phyloP scores from a whole-genome alignment of 2,797 vertebrate species.

The Amblyopsis hoosieri region DNA sequence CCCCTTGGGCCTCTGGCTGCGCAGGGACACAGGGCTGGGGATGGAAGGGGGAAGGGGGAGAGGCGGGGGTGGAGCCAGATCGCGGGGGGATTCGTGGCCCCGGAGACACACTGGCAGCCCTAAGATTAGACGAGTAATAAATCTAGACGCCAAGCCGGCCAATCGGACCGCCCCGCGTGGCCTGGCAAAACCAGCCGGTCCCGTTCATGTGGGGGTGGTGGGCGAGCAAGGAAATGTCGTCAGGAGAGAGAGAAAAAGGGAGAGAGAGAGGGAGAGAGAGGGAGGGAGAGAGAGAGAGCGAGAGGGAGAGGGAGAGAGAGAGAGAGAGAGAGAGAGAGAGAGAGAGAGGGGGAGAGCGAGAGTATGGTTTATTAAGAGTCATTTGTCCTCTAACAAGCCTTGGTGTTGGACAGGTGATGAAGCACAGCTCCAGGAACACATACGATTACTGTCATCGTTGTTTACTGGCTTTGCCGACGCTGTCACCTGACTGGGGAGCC shows the following conservation, averaged over 20 bases:
- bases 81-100: slow-evolving; percentile 54
- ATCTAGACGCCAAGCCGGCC: slow-evolving; percentile 71
- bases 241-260: slow-evolving; percentile 40
- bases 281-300: slow-evolving; percentile 31
- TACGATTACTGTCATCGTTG: slow-evolving; percentile 78
- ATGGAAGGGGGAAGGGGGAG: slow-evolving; percentile 67
- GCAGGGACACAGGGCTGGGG: slow-evolving; percentile 63
- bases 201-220: slow-evolving; percentile 65
- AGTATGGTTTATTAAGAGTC: slow-evolving; percentile 79
- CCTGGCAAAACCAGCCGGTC: slow-evolving; percentile 41
- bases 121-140: slow-evolving; percentile 77
- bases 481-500: slow-evolving; percentile 66
- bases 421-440: slow-evolving; percentile 76
- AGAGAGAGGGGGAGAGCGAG: slow-evolving; percentile 38
- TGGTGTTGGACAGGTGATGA: slow-evolving; percentile 76
- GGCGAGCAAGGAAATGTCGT: slow-evolving; percentile 43
- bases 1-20: slow-evolving; percentile 73
- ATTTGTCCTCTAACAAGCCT: slow-evolving; percentile 81
- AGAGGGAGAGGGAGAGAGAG: slow-evolving; percentile 32
- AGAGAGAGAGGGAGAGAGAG: slow-evolving; percentile 59
- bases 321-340: slow-evolving; percentile 21
- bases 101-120: slow-evolving; percentile 75
- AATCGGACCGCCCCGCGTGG: slow-evolving; percentile 58
- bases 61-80: slow-evolving; percentile 47
- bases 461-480: slow-evolving; percentile 64